Conservation (phyloP, 2,888 invertebrate species). For the Scaptomyza reducta region DNA sequence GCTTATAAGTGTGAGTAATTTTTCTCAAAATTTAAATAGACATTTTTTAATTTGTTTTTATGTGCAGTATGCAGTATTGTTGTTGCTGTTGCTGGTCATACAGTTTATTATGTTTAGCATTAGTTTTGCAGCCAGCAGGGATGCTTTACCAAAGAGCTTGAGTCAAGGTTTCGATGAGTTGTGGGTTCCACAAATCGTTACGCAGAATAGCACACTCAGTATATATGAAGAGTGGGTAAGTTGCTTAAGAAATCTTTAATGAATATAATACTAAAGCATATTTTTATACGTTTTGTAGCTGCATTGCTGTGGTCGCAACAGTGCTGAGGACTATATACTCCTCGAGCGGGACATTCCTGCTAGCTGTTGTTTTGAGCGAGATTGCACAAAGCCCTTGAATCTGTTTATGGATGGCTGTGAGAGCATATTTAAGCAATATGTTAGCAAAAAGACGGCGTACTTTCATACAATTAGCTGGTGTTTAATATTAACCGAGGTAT, state of each 20-base stretch:
- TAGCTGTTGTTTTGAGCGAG: conserved; percentile 73
- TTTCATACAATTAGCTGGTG: conserved; percentile 79
- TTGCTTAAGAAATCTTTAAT: not conserved
- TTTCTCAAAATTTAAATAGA: not conserved
- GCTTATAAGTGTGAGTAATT: conserved; percentile 71
- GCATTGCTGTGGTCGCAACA: conserved; percentile 79
- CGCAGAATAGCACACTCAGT: conserved; percentile 59
- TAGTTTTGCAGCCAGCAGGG: conserved; percentile 66
- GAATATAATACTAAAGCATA: not conserved
- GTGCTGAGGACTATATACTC: conserved; percentile 74
- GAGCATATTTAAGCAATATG: conserved; percentile 67
- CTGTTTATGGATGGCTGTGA: conserved; percentile 76
- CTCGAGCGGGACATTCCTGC: conserved; percentile 69
- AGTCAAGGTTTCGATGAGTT: conserved; percentile 78
- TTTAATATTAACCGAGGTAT: conserved; percentile 73
- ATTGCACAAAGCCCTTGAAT: conserved; percentile 71
- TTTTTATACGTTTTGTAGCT: conserved; percentile 47
- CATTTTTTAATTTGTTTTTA: not conserved
- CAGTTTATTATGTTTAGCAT: conserved; percentile 78
- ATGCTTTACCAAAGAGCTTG: conserved; percentile 57
- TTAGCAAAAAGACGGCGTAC: conserved; percentile 65
- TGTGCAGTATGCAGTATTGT: conserved; percentile 74
- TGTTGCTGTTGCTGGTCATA: conserved; percentile 71
- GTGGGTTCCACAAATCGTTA: conserved; percentile 60
- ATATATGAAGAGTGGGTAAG: conserved; percentile 79